phyloP scores from a whole-genome alignment of 2,797 vertebrate species.

The Uromys caudimaculatus region DNA sequence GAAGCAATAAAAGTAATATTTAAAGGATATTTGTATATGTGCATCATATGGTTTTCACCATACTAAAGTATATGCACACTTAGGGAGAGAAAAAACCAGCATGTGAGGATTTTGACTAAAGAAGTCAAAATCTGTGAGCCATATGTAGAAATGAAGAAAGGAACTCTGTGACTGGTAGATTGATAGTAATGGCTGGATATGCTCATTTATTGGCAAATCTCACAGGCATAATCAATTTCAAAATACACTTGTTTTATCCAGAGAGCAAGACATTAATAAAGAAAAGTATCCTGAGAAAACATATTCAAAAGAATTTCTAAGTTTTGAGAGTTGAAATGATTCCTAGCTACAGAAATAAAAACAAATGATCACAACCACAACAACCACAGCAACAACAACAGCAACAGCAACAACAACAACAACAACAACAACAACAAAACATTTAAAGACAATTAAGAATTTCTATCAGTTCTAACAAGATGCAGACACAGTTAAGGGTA shows the following conservation, averaged over 20 bases:
- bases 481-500: not conserved
- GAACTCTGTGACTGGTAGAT: not conserved
- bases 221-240: slow-evolving; percentile 14
- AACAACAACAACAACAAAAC: not conserved
- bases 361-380: not conserved
- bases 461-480: not conserved
- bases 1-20: slow-evolving; percentile 55
- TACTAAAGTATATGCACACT: not conserved
- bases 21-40: not conserved
- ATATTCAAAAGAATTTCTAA: slow-evolving; percentile 42
- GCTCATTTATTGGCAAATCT: slow-evolving; percentile 55
- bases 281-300: slow-evolving; percentile 8
- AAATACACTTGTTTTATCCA: slow-evolving; percentile 48
- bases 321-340: slow-evolving; percentile 2
- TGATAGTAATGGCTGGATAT: slow-evolving; percentile 33
- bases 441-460: not conserved
- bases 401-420: too few species aligned
- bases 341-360: slow-evolving; percentile 3
- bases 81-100: not conserved
- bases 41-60: not conserved
- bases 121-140: not conserved
- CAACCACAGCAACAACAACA: not conserved
- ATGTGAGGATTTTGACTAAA: not conserved
- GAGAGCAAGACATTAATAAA: not conserved
- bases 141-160: not conserved